A percentile compares a stretch with the other conserved stretches of the same genome.
Conservation (phyloP, 2,797 vertebrate genomes). For the Odontamblyopus lacepedii region DNA sequence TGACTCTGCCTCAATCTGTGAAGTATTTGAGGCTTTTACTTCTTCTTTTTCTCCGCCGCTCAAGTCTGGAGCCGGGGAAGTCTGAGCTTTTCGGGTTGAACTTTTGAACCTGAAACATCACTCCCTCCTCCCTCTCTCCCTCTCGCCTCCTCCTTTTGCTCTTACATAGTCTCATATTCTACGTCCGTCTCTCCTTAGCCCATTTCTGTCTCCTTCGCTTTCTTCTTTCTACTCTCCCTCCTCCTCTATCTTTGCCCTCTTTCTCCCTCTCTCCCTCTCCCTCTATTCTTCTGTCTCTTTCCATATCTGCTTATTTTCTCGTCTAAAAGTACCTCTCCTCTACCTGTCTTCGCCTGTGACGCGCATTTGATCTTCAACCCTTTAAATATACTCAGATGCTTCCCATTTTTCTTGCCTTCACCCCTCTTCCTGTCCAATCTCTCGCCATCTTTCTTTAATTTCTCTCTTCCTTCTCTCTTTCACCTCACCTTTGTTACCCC, state of each 20-base stretch:
- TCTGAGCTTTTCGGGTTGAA: slow-evolving; percentile 43
- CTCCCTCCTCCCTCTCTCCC: neutral
- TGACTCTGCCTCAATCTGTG: slow-evolving; percentile 29
- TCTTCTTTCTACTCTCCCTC: too few species aligned
- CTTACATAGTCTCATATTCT: too few species aligned
- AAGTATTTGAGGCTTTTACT: slow-evolving; percentile 26
- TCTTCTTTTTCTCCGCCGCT: neutral
- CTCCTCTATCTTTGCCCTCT: too few species aligned
- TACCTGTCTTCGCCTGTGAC: neutral
- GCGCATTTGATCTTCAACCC: neutral
- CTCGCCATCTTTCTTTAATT: neutral
- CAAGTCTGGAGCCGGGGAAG: slow-evolving; percentile 2
- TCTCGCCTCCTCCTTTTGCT: too few species aligned
- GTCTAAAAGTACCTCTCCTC: slow-evolving; percentile 10
- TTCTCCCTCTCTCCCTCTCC: too few species aligned
- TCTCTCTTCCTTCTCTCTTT: neutral
- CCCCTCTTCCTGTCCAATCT: neutral
- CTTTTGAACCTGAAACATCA: slow-evolving; percentile 45
- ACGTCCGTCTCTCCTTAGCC: too few species aligned
- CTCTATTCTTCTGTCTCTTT: neutral
- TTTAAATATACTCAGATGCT: slow-evolving; percentile 7
- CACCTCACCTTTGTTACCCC: neutral
- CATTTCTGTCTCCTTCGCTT: too few species aligned
- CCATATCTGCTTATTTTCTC: slow-evolving; percentile 12
- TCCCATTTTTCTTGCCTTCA: neutral